These are phyloP conservation scores for Oscheius onirici DNA, from an alignment of 2,888 invertebrate genomes.

Conservation along the genomic window DNA sequence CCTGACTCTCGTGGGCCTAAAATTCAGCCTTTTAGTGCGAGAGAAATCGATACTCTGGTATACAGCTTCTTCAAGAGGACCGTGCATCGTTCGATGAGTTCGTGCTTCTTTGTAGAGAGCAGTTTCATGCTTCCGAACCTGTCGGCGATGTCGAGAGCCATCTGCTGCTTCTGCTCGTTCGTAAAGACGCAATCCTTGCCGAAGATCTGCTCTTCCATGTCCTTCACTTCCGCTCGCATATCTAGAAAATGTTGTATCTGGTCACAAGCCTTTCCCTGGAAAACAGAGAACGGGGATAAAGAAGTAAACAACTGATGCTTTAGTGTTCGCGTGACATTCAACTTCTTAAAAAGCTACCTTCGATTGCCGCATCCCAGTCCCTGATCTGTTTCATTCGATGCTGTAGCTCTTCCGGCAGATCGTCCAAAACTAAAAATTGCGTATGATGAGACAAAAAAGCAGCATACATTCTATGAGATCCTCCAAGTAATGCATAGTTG, in stretches of 20 bases:
- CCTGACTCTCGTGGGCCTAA: slow-evolving; percentile 86
- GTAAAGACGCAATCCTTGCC: not conserved
- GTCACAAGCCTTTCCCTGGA: too few relatives aligned
- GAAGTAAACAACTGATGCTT: too few relatives aligned
- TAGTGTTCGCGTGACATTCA: too few relatives aligned
- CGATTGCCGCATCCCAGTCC: slow-evolving; percentile 13
- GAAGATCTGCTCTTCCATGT: slow-evolving; percentile 8
- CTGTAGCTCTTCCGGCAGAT: slow-evolving; percentile 30
- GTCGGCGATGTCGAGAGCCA: slow-evolving; percentile 5
- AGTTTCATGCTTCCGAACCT: slow-evolving; percentile 91
- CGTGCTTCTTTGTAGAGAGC: slow-evolving; percentile 95
- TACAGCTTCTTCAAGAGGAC: slow-evolving; percentile 30
- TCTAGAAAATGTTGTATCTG: slow-evolving; percentile 6
- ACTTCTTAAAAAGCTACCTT: slow-evolving; percentile 5
- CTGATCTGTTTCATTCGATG: slow-evolving; percentile 23
- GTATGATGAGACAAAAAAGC: not conserved
- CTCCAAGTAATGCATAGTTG: slow-evolving; percentile 33
- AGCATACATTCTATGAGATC: slow-evolving; percentile 32
- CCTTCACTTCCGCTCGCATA: not conserved
- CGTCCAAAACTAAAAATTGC: slow-evolving; percentile 30
- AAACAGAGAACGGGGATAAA: too few relatives aligned
- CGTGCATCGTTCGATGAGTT: slow-evolving; percentile 78
- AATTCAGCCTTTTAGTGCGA: slow-evolving; percentile 70
- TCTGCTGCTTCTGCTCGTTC: slow-evolving; percentile 2
- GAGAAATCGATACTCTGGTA: slow-evolving; percentile 19